Percentiles rank a stretch among this genome's conserved stretches.
phyloP scores from a whole-genome alignment of 2,113 vertebrate species.

The Nycticryphes semicollaris region DNA sequence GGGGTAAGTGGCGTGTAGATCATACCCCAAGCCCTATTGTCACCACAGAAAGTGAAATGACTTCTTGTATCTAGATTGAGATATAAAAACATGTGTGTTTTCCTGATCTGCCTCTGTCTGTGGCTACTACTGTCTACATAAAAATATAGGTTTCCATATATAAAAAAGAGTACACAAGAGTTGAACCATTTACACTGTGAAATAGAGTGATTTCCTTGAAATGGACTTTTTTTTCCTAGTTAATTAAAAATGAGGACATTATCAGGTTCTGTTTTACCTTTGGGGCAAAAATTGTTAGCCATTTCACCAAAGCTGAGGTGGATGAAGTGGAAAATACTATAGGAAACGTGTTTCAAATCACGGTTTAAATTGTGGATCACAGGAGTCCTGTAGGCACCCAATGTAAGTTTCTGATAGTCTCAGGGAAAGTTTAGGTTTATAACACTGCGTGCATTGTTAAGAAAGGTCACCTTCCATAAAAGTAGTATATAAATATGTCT shows the following conservation, averaged over 20 bases:
- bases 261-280: neutral
- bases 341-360: neutral
- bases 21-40: neutral
- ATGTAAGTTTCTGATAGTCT: neutral
- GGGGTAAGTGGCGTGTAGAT: neutral
- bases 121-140: neutral
- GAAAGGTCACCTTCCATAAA: neutral
- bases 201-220: conserved; percentile 1
- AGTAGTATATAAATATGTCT: neutral
- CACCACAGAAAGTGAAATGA: neutral
- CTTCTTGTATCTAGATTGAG: neutral
- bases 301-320: neutral
- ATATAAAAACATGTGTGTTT: neutral
- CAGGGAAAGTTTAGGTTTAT: neutral
- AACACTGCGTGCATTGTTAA: neutral
- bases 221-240: neutral
- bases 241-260: neutral
- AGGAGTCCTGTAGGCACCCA: neutral
- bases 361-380: neutral
- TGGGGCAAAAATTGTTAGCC: neutral
- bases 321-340: neutral
- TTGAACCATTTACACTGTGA: neutral
- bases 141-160: neutral
- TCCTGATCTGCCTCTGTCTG: neutral
- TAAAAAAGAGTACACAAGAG: neutral